Evolutionary conservation across 2,888 invertebrate genomes (phyloP), one percentile per base, ranked within the genome.

Genomic region (Dinocampus coccinellae): DNA sequence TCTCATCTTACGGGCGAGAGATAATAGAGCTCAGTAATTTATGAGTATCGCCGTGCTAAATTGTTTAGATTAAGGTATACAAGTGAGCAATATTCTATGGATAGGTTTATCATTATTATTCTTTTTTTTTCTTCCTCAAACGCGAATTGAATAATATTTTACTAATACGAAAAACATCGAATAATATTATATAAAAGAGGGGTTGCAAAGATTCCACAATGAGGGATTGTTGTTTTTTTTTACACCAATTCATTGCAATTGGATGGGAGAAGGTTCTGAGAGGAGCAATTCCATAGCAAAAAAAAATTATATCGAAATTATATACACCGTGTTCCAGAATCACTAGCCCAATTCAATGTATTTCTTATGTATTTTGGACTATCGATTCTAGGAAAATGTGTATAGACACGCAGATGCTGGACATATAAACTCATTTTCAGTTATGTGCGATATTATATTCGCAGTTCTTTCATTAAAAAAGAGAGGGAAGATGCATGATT

Each of bases 351-450:
- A n/a, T n/a, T n/a, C n/a, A n/a, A n/a, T n/a, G n/a, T n/a, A n/a
- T n/a, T n/a, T n/a, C n/a, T n/a, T n/a, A n/a, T n/a, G n/a, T n/a
- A n/a, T n/a, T n/a, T n/a, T n/a, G n/a, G n/a, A n/a, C n/a, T n/a
- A n/a, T n/a, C n/a, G n/a, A n/a, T n/a, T n/a, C n/a, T n/a, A n/a
- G n/a, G n/a, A n/a, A n/a, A n/a, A n/a, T n/a, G 26, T 42, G 34
- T 36, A 57, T 55, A 66, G 24, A 57, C 66, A 39, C 66, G 57
- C 57, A 57, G 36, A 57, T 53, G 64, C 64, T 66, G 34, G 66
- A 57, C 66, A 42, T 34, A 64, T 13, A 64, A 64, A 64, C 7
- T 64, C 16, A 64, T 34, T 52, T 64, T 55, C 47, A 64, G 34
- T 53, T 64, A 64, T 53, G 64, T 64, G 64, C 64, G 52, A 53